Evolutionary conservation across 1,140 invertebrate genomes (phyloP).

Genomic region (Eciton burchellii): DNA sequence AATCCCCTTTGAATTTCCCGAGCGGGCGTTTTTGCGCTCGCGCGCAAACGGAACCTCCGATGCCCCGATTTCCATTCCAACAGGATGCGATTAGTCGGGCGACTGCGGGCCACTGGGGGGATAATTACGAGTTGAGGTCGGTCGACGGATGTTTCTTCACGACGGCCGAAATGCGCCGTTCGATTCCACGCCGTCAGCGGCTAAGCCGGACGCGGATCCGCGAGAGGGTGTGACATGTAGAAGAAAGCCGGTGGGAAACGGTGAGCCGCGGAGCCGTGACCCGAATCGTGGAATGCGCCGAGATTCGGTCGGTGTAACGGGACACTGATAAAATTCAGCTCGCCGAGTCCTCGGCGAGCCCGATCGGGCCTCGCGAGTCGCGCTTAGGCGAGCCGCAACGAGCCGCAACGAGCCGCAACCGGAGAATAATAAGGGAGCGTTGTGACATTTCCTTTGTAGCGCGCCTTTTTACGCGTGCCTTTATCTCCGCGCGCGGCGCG

Average conservation of each 20-base stretch:
- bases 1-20: too few species aligned
- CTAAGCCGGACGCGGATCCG: too few species aligned
- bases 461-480: slow-evolving; percentile 3
- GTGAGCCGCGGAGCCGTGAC: slow-evolving; percentile 62
- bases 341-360: slow-evolving; percentile 11
- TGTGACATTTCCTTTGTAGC: slow-evolving; percentile 38
- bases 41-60: background rate
- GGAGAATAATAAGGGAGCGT: slow-evolving; percentile 31
- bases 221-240: slow-evolving; percentile 25
- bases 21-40: background rate
- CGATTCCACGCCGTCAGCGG: slow-evolving; percentile 1
- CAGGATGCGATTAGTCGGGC: slow-evolving; percentile 37
- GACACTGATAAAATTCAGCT: slow-evolving; percentile 63
- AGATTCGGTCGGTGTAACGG: slow-evolving; percentile 70
- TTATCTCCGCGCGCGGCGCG: slow-evolving; percentile 31
- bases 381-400: background rate
- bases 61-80: background rate
- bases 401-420: background rate
- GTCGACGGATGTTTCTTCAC: background rate
- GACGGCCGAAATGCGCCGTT: background rate
- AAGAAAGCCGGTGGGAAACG: slow-evolving; percentile 48
- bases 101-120: too few species aligned
- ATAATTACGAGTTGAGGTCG: slow-evolving; percentile 15
- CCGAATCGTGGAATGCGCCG: slow-evolving; percentile 70
- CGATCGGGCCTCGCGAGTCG: background rate